These are phyloP conservation scores for Paraplagusia blochii DNA, from an alignment of 2,113 vertebrate genomes.

Conservation along the genomic window DNA sequence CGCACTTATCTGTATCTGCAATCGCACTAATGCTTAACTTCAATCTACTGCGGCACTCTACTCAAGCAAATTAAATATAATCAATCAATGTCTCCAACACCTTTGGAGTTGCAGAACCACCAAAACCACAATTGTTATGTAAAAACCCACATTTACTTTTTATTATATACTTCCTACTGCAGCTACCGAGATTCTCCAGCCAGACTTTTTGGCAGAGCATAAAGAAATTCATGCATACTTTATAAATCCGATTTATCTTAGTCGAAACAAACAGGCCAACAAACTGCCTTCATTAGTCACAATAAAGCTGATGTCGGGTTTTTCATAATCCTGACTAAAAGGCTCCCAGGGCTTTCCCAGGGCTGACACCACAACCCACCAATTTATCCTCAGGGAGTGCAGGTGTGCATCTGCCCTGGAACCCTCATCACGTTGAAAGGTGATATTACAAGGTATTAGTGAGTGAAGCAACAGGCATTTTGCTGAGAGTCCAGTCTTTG, in stretches of 20 bases:
- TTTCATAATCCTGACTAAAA: slow-evolving; percentile 23
- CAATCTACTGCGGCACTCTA: slow-evolving; percentile 38
- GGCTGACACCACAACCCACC: slow-evolving; percentile 46
- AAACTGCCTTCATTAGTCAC: slow-evolving; percentile 17
- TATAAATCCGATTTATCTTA: slow-evolving; percentile 9
- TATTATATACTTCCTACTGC: too few species aligned
- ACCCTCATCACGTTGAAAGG: slow-evolving; percentile 60
- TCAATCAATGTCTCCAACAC: slow-evolving; percentile 19
- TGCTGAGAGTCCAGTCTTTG: slow-evolving; percentile 40
- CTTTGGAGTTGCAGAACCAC: neutral
- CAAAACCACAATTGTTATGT: too few species aligned
- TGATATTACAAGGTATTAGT: slow-evolving; percentile 65
- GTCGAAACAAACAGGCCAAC: neutral
- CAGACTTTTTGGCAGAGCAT: too few species aligned
- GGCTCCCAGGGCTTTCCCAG: slow-evolving; percentile 45
- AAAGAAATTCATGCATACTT: too few species aligned
- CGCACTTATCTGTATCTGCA: slow-evolving; percentile 36
- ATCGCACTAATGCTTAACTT: slow-evolving; percentile 30
- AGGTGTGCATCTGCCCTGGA: slow-evolving; percentile 63
- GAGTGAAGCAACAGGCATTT: slow-evolving; percentile 54
- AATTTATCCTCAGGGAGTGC: slow-evolving; percentile 54
- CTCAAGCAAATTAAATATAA: slow-evolving; percentile 52
- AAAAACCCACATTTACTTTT: too few species aligned
- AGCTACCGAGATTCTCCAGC: too few species aligned
- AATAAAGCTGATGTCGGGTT: slow-evolving; percentile 30